Evolutionary conservation across 2,888 invertebrate genomes (phyloP), one percentile per base, ranked within the genome.

Genomic region (Baronia brevicornis): DNA sequence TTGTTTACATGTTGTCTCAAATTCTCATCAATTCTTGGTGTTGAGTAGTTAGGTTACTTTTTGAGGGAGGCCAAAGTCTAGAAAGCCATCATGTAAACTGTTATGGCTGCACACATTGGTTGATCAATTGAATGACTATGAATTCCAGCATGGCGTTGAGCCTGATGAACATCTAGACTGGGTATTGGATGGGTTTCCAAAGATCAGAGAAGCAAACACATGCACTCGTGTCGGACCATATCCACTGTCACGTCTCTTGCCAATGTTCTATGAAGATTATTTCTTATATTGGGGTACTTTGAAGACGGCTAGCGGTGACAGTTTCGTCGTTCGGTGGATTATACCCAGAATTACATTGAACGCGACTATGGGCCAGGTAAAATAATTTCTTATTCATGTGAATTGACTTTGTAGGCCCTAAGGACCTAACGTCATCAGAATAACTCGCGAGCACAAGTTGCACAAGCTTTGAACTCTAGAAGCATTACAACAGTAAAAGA

Each of bases 211-310:
- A 33, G 78, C 89, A 0, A 67, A 86, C 15, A 82, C 79, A 0
- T 65, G 74, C 1, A 77, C 77, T 1, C 77, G 85, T 6, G 60
- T 90, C 7, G 70, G 78, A 1, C 85, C 86, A 0, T 63, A 73
- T 8, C 82, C 86, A 0, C 60, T 91, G 50, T 70, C 70, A 2
- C 63, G 61, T 1, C 63, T 89, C 0, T 34, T 90, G 4, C 82
- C 78, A 2, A 74, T 86, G 56, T 91, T 91, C 51, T 57, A 51
- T 5, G 72, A 82, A 41, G 90, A 90, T 56, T 91, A 89, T 54
- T 89, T 89, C 42, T 42, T 88, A 1, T 91, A 91, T 48, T 88
- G 88, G 85, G 90, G 90, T 1, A 74, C 71, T 6, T 57, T 90
- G 23, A 60, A 57, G 1, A 86, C 85, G 0, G 60, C 60, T 1